Conservation (phyloP, 1,140 invertebrate genomes). For the Drosophila simulans region DNA sequence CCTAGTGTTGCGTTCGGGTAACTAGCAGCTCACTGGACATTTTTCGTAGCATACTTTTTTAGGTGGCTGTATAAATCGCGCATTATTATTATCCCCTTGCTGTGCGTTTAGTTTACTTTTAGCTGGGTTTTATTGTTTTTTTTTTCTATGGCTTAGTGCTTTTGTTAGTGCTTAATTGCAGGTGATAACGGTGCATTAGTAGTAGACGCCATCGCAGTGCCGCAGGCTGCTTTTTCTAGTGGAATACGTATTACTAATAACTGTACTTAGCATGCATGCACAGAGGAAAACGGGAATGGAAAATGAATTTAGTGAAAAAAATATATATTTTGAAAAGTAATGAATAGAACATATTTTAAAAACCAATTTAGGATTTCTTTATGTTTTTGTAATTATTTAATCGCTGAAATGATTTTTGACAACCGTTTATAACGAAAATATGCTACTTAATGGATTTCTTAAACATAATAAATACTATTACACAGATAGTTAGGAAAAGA, state of each 20-base stretch:
- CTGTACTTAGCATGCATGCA: constrained; percentile 30
- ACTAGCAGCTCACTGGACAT: constrained; percentile 32
- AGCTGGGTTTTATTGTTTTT: background rate
- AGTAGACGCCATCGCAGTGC: constrained; percentile 42
- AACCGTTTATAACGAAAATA: too few species aligned
- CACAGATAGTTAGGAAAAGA: too few species aligned
- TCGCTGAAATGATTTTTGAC: too few species aligned
- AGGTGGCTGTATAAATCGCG: constrained; percentile 21
- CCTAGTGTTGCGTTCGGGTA: constrained; percentile 43
- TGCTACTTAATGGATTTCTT: too few species aligned
- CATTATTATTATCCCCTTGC: constrained; percentile 1
- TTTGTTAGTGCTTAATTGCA: constrained; percentile 50
- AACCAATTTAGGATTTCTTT: too few species aligned
- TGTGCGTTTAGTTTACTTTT: background rate
- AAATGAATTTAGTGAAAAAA: background rate
- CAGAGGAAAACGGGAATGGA: background rate
- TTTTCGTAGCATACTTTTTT: constrained; percentile 46
- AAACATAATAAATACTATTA: too few species aligned
- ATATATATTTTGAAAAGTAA: background rate
- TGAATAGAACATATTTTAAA: too few species aligned
- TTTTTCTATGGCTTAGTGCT: constrained; percentile 27
- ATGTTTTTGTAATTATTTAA: too few species aligned
- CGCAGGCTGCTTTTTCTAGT: constrained; percentile 29
- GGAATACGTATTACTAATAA: constrained; percentile 36
- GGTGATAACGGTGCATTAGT: constrained; percentile 48